Conservation (phyloP, 2,113 vertebrate species). For the Meles meles region DNA sequence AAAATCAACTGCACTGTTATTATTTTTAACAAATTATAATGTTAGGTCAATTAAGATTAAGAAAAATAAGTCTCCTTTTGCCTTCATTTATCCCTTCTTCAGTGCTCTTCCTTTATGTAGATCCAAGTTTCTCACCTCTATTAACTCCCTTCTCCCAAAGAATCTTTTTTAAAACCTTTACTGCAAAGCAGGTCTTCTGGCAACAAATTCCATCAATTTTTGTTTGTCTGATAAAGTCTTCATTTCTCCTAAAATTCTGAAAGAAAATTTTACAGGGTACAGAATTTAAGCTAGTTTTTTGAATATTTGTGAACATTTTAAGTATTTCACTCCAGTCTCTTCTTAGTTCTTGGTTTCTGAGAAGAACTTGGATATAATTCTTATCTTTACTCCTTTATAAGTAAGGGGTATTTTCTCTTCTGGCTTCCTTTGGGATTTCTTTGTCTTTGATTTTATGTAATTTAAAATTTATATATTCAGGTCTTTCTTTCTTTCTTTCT, state of each 20-base stretch:
- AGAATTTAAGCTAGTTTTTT: not conserved
- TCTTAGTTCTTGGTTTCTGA: not conserved
- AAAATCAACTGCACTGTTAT: not conserved
- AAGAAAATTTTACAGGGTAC: not conserved
- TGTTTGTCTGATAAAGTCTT: not conserved
- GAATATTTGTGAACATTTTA: not conserved
- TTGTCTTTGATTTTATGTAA: not conserved
- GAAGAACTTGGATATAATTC: not conserved
- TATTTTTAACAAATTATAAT: not conserved
- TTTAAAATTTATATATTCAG: not conserved
- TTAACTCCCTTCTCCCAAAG: not conserved
- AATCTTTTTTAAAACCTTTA: not conserved
- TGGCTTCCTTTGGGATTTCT: not conserved
- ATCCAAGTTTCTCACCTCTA: not conserved
- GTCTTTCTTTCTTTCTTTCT: no score
- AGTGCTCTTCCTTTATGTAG: not conserved
- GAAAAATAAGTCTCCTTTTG: not conserved
- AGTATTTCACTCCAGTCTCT: not conserved
- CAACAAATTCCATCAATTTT: not conserved
- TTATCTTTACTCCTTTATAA: not conserved
- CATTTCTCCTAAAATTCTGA: not conserved
- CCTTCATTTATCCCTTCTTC: not conserved
- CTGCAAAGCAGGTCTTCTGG: not conserved
- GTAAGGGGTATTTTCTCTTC: not conserved
- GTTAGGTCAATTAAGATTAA: not conserved